Base-by-base conservation (phyloP, 1,140 invertebrate species). In the Vanessa tameamea region DNA sequence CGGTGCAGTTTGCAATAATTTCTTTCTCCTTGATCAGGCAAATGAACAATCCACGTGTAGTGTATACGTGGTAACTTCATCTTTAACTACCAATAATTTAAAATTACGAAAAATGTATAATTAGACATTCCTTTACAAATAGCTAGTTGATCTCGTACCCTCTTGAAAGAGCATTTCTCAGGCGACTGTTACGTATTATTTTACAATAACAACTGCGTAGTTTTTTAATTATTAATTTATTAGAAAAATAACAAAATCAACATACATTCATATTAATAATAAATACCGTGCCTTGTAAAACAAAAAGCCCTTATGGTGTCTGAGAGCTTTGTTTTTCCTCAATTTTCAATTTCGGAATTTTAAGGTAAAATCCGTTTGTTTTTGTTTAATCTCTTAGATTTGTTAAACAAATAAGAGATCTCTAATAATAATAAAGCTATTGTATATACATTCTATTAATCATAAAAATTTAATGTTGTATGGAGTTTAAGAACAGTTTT, bases 11-110 rank as follows among this genome's bases (percentile, higher is more conserved):
- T 76, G 69, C 76, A 73, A 55, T 69, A 74, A 79, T 78, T 73
- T 79, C 76, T 78, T 83, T 79, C 71, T 73, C 57, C 69, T 68
- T 31, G 72, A 74, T 76, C 73, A 74, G 63, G n/a, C 63, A 51
- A 72, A 65, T 66, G 37, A 64, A 47, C 55, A 23, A 55, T 80
- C 80, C 86, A 87, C 87, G 86, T 86, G 81, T 77, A 80, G 53
- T 79, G 81, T 73, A 72, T 82, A 84, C 82, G 82, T 85, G 79
- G 78, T 82, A 47, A 61, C 31, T 37, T 57, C 53, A 57, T 57
- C 53, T 57, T 11, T 12, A 3, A 2, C 53, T 57, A 57, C 13
- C 8, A 26, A 57, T 23, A 57, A 16, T 20, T 12, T 9, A 13
- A 57, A 23, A 9, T 57, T 2, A 57, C 13, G 26, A 16, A 57